Conservation (phyloP, 2,113 vertebrate genomes). For the Paradoxurus hermaphroditus region DNA sequence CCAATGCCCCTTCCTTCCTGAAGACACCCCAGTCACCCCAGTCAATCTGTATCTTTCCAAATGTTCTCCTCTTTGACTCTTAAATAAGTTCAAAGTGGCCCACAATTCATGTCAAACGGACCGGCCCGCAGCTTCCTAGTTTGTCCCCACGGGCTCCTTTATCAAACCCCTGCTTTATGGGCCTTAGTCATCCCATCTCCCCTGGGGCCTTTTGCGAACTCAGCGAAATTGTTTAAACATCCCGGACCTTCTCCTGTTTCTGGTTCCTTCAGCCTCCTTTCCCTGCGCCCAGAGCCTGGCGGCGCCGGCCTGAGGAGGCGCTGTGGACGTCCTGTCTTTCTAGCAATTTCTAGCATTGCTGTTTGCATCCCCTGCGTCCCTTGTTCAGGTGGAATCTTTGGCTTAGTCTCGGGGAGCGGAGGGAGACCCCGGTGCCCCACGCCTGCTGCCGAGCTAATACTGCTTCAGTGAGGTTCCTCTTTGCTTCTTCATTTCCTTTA, state of each 20-base stretch:
- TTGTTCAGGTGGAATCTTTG: not conserved
- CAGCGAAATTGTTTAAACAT: slow-evolving; percentile 77
- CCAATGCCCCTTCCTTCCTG: too few species aligned
- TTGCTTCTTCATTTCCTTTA: slow-evolving; percentile 7
- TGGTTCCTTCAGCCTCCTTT: slow-evolving; percentile 54
- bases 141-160: slow-evolving; percentile 72
- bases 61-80: too few species aligned
- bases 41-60: too few species aligned
- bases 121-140: slow-evolving; percentile 75
- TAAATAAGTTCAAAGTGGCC: slow-evolving; percentile 82
- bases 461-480: not conserved
- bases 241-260: slow-evolving; percentile 63
- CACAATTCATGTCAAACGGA: slow-evolving; percentile 82
- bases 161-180: slow-evolving; percentile 72
- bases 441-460: not conserved
- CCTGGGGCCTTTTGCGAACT: slow-evolving; percentile 73
- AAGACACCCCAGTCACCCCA: too few species aligned
- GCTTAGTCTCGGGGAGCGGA: not conserved
- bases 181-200: slow-evolving; percentile 75
- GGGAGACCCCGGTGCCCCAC: not conserved
- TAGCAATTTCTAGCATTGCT: not conserved
- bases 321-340: slow-evolving; percentile 12
- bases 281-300: not conserved
- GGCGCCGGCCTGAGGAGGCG: not conserved
- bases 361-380: not conserved